Evolutionary conservation across 2,113 vertebrate genomes (phyloP), one percentile per base, ranked within the genome.

Genomic region (Apteryx mantelli): DNA sequence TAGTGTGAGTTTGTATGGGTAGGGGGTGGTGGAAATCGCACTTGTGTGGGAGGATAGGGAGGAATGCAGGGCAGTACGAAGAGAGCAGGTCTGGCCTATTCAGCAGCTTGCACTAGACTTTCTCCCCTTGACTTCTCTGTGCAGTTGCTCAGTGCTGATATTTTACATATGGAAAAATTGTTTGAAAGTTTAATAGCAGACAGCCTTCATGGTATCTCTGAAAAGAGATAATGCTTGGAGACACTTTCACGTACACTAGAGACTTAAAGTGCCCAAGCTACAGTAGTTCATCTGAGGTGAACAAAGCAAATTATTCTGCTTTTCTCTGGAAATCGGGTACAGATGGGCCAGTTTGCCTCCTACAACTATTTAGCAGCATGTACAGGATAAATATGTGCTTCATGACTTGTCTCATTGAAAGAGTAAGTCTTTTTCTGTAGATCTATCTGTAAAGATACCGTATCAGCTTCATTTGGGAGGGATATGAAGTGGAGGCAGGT

Each of bases 101-200:
- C 8, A 4, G 40, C 28, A 68, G 40, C 52, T 73, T 1, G 0
- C 0, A 0, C 78, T 84, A 46, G 42, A 12, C 30, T 76, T 60
- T 4, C 32, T 44, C 22, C 61, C 7, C 56, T 2, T 18, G 32
- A 20, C 87, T 85, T 75, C 44, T 34, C 20, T 0, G 0, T 1
- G 4, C 28, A 2, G 26, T 50, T 18, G 1, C 73, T 88, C 1
- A 0, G 66, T 50, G 32, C 56, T 48, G 42, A 58, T 82, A 0
- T 38, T 46, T 46, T 46, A 46, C 44, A 46, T 46, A 46, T 16
- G 44, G 44, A 5, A 46, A 16, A 16, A 46, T 46, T 46, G 44
- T 20, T 32, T 9, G 44, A 44, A 24, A 50, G 21, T 25, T 18
- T 25, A 11, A 11, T 13, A 7, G 50, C 52, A 55, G 53, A 22